Evolutionary conservation across 2,113 vertebrate genomes (phyloP).

Genomic region (Pardalotus punctatus): DNA sequence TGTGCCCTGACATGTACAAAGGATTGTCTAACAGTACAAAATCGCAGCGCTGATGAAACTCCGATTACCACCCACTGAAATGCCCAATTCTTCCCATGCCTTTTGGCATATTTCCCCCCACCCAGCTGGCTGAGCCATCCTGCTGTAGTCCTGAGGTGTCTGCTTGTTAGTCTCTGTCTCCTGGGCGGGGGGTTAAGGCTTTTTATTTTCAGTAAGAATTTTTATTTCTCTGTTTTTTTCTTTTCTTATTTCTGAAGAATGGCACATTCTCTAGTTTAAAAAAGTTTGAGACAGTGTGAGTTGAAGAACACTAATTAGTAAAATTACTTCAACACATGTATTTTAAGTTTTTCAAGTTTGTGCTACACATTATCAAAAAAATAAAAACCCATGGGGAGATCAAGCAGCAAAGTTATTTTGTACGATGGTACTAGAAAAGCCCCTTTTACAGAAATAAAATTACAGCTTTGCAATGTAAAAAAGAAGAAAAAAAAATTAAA

Average conservation of each 20-base stretch:
- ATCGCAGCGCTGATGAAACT: not conserved
- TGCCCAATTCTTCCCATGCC: not conserved
- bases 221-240: not conserved
- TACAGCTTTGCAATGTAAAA: not conserved
- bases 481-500: not conserved
- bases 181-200: not conserved
- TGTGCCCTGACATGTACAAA: not conserved
- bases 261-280: not conserved
- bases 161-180: not conserved
- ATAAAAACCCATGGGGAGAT: not conserved
- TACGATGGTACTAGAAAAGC: not conserved
- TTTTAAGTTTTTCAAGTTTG: not conserved
- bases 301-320: not conserved
- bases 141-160: not conserved
- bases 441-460: not conserved
- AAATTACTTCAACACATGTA: fast-evolving
- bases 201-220: not conserved
- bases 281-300: not conserved
- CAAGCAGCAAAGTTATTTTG: not conserved
- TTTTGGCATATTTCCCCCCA: not conserved
- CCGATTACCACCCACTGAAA: not conserved
- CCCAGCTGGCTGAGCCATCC: not conserved
- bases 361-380: not conserved
- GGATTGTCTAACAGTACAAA: not conserved
- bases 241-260: not conserved